Conservation (phyloP, 1,140 invertebrate species). For the Lanistes nyassanus region DNA sequence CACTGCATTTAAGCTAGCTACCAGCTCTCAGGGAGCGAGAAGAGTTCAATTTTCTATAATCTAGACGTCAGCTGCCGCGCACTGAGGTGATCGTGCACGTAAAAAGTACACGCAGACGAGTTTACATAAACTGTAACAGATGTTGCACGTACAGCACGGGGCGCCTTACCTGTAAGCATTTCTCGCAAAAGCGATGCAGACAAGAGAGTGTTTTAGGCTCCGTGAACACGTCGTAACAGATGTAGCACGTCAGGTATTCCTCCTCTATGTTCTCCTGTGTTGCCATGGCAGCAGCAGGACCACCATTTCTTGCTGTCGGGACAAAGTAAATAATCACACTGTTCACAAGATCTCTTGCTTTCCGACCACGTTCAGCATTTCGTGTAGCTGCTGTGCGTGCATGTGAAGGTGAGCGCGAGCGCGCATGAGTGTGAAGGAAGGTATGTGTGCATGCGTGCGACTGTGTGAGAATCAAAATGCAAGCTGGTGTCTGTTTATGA, state of each 20-base stretch:
- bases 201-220: conserved; percentile 17
- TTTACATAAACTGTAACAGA: too few species aligned
- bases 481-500: too few species aligned
- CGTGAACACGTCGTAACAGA: conserved; percentile 30
- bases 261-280: conserved; percentile 20
- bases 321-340: background rate
- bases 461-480: background rate
- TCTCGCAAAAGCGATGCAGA: conserved; percentile 20
- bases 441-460: conserved; percentile 11
- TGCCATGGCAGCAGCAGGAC: background rate
- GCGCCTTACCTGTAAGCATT: conserved; percentile 20
- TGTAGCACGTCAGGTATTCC: conserved; percentile 28
- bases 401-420: conserved; percentile 4
- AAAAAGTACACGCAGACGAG: too few species aligned
- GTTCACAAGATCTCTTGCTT: background rate
- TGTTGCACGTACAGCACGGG: too few species aligned
- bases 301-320: background rate
- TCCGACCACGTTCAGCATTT: too few species aligned
- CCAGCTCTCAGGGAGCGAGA: too few species aligned
- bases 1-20: too few species aligned
- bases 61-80: too few species aligned
- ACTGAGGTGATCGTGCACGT: too few species aligned
- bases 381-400: too few species aligned
- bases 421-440: background rate
- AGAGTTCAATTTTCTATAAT: too few species aligned